Conservation (phyloP, 2,113 vertebrate species). For the Pseudorectes ferrugineus region DNA sequence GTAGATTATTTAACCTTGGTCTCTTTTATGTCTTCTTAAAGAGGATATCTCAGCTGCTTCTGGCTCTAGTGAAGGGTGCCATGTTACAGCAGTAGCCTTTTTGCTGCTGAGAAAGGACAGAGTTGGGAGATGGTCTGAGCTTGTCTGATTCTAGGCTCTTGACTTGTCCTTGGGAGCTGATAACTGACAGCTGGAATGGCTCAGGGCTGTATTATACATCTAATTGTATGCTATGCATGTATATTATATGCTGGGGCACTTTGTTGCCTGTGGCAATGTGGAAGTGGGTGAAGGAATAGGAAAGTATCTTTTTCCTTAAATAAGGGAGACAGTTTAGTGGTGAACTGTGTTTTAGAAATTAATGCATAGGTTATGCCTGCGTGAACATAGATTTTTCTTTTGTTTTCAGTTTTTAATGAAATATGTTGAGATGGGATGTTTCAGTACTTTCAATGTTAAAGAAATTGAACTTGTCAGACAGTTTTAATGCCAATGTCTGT, state of each 20-base stretch:
- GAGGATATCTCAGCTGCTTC: not conserved
- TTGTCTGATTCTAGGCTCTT: not conserved
- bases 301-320: not conserved
- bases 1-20: not conserved
- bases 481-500: not conserved
- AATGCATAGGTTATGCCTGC: not conserved
- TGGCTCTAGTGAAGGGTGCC: not conserved
- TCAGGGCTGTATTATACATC: not conserved
- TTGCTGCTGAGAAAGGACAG: not conserved
- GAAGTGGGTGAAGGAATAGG: not conserved
- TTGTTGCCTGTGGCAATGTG: not conserved
- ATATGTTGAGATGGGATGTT: not conserved
- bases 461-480: not conserved
- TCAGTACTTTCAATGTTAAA: not conserved
- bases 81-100: not conserved
- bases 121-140: not conserved
- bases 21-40: not conserved
- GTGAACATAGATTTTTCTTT: not conserved
- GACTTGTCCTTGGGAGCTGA: not conserved
- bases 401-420: not conserved
- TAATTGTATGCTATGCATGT: not conserved
- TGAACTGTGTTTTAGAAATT: not conserved
- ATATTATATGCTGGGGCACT: not conserved
- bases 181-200: not conserved
- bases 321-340: not conserved